These are phyloP conservation scores for Salvelinus alpinus DNA, from an alignment of 2,113 vertebrate species.

Conservation along the genomic window DNA sequence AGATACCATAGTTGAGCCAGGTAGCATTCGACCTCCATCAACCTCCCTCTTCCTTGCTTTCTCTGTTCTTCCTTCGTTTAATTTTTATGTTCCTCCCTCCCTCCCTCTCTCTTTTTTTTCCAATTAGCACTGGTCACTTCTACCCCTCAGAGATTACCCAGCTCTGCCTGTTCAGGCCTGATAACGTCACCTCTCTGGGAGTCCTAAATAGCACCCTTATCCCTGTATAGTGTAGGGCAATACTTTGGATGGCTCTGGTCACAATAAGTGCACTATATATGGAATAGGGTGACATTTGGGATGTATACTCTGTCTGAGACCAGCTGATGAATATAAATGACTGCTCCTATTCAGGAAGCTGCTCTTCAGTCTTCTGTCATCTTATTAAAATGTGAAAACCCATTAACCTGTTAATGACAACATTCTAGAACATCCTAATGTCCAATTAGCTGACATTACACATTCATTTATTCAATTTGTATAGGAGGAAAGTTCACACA, in stretches of 20 bases:
- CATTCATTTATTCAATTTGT: constrained; percentile 46
- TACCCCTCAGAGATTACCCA: background rate
- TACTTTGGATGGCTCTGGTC: no score
- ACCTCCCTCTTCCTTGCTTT: background rate
- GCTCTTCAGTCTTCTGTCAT: constrained; percentile 39
- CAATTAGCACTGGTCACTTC: background rate
- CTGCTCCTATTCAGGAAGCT: constrained; percentile 55
- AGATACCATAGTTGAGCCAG: background rate
- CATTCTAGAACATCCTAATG: constrained; percentile 26
- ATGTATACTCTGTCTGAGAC: constrained; percentile 13
- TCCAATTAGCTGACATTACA: constrained; percentile 55
- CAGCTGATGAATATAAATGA: constrained; percentile 68
- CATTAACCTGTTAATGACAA: constrained; percentile 67
- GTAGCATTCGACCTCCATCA: background rate
- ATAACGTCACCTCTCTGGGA: background rate
- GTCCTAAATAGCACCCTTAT: no score
- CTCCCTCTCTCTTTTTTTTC: background rate
- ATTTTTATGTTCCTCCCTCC: background rate
- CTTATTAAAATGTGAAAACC: constrained; percentile 53
- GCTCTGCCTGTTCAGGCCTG: background rate
- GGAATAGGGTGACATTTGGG: no score
- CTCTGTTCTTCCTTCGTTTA: background rate
- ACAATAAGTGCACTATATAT: no score
- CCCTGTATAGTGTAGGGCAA: no score
- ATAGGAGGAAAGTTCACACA: constrained; percentile 31